These are phyloP conservation scores for Synanthedon vespiformis DNA, from an alignment of 2,888 invertebrate genomes.

Conservation along the genomic window DNA sequence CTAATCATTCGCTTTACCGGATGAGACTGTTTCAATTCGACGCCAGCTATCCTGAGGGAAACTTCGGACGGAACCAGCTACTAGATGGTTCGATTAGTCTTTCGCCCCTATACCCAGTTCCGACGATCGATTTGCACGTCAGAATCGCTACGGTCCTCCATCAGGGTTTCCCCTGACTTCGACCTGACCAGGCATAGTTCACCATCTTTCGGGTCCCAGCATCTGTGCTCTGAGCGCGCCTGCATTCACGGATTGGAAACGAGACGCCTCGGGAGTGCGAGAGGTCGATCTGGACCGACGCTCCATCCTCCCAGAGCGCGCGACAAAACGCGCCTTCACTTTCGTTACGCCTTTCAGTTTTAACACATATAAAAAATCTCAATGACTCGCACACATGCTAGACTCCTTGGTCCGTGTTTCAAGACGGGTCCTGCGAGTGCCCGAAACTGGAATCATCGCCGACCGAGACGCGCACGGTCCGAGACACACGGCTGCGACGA, in stretches of 20 bases:
- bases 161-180: slow-evolving; percentile 1
- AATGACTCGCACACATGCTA: slow-evolving; percentile 69
- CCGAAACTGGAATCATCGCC: neutral
- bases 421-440: neutral
- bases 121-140: slow-evolving; percentile 1
- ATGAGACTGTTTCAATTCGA: neutral
- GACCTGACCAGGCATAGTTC: neutral
- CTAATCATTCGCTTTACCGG: neutral
- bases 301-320: slow-evolving; percentile 55
- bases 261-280: slow-evolving; percentile 73
- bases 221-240: slow-evolving; percentile 14
- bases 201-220: slow-evolving; percentile 72
- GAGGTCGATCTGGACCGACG: slow-evolving; percentile 35
- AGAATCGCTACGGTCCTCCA: slow-evolving; percentile 1
- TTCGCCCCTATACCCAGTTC: neutral
- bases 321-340: slow-evolving; percentile 21
- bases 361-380: too few species aligned
- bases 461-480: neutral
- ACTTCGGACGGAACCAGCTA: neutral
- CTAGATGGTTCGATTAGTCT: slow-evolving; percentile 1
- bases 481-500: neutral
- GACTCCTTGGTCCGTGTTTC: neutral
- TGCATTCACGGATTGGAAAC: slow-evolving; percentile 26
- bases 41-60: neutral
- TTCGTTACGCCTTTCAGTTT: slow-evolving; percentile 54